These are phyloP conservation scores for Ctenodactylus gundi DNA, from an alignment of 2,113 vertebrate genomes.

Conservation along the genomic window DNA sequence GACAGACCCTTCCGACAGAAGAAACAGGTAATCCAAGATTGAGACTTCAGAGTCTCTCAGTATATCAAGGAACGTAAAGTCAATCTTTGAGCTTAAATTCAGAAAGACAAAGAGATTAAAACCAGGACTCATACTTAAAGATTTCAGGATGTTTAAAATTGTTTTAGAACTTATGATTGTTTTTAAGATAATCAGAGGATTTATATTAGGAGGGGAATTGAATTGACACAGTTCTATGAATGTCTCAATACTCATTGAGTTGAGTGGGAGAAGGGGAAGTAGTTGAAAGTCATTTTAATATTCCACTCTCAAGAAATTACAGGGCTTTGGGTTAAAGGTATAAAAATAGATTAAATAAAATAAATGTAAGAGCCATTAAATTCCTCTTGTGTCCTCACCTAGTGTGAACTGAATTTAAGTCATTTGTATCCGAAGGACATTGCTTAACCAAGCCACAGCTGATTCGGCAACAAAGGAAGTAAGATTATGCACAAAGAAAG, in stretches of 20 bases:
- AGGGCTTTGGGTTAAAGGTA: background rate
- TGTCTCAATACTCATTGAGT: background rate
- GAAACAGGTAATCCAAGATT: background rate
- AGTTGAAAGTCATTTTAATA: background rate
- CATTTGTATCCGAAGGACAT: background rate
- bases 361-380: background rate
- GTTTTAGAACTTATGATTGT: background rate
- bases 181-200: background rate
- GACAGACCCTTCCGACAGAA: background rate
- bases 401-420: background rate
- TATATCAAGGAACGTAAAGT: background rate
- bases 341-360: background rate
- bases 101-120: background rate
- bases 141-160: background rate
- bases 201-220: background rate
- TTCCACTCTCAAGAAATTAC: background rate
- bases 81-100: background rate
- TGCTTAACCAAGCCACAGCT: background rate
- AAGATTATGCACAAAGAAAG: background rate
- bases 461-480: background rate
- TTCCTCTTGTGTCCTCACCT: background rate
- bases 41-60: background rate
- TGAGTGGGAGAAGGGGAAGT: background rate
- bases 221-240: background rate
- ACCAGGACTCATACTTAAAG: background rate